Conservation (phyloP, 2,888 invertebrate genomes). For the Cataglyphis altisquamis region DNA sequence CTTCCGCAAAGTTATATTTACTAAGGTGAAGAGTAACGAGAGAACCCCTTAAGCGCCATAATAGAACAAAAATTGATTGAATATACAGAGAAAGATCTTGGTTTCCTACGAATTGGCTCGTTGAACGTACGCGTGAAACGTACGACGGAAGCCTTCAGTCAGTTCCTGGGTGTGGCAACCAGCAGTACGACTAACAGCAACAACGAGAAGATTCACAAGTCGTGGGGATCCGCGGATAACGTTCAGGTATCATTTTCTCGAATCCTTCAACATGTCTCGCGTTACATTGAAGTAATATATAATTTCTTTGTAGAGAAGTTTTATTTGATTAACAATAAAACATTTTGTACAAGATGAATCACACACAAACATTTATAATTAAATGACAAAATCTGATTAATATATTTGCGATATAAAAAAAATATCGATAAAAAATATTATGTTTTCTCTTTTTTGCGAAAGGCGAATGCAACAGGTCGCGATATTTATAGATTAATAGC, state of each 20-base stretch:
- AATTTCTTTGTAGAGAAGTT: background rate
- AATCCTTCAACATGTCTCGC: background rate
- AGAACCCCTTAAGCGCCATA: slow-evolving; percentile 38
- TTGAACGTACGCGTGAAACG: slow-evolving; percentile 96
- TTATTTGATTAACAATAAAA: background rate
- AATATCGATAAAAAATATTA: background rate
- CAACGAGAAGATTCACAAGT: slow-evolving; percentile 93
- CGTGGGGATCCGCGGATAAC: slow-evolving; percentile 96
- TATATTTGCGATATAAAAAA: background rate
- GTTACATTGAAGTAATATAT: background rate
- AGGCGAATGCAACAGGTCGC: background rate
- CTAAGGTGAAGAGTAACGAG: slow-evolving; percentile 6
- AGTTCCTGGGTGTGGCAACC: slow-evolving; percentile 93
- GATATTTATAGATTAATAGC: background rate
- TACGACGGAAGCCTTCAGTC: slow-evolving; percentile 96
- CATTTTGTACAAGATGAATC: background rate
- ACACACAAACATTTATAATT: background rate
- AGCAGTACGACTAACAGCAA: slow-evolving; percentile 85
- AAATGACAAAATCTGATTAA: background rate
- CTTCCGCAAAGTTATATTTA: background rate
- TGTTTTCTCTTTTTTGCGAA: background rate
- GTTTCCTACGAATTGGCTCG: slow-evolving; percentile 96
- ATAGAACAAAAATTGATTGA: slow-evolving; percentile 69
- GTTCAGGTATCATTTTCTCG: slow-evolving; percentile 88
- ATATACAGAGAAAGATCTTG: slow-evolving; percentile 93